These are phyloP conservation scores for Enteromius thamalakanensis DNA, from an alignment of 2,797 vertebrate genomes.

Conservation along the genomic window DNA sequence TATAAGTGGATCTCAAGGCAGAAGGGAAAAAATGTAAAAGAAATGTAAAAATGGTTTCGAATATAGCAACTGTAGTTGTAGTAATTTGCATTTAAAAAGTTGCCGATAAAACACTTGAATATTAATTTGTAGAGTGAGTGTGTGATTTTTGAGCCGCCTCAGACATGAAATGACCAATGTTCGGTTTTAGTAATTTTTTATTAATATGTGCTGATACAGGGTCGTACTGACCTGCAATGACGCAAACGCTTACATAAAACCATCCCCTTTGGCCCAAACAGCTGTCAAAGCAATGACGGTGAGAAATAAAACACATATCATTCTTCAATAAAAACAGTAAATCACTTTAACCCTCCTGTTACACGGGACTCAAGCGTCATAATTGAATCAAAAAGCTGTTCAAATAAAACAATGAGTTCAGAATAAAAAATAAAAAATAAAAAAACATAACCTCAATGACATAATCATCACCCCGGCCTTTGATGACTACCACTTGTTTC, in stretches of 20 bases:
- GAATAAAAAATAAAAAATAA: conserved; percentile 12
- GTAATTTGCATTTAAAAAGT: neutral
- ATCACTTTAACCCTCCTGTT: conserved; percentile 61
- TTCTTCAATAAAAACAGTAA: conserved; percentile 64
- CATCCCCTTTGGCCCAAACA: conserved; percentile 72
- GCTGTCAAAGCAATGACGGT: conserved; percentile 72
- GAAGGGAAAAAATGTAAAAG: neutral
- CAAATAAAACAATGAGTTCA: conserved; percentile 6
- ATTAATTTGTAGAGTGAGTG: conserved; percentile 40
- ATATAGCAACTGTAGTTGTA: neutral
- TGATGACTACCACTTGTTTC: conserved; percentile 14
- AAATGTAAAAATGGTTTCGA: neutral
- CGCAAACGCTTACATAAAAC: conserved; percentile 74
- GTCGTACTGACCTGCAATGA: conserved; percentile 75
- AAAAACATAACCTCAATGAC: conserved; percentile 46
- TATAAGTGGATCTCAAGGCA: neutral
- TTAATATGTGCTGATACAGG: conserved; percentile 80
- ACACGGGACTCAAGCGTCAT: conserved; percentile 66
- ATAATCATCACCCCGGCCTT: conserved; percentile 6
- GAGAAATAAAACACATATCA: conserved; percentile 63
- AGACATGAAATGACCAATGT: conserved; percentile 9
- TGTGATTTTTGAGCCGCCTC: conserved; percentile 2
- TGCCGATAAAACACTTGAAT: neutral
- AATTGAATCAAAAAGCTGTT: conserved; percentile 61
- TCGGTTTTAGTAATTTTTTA: conserved; percentile 71